These are phyloP conservation scores for Pollenia angustigena DNA, from an alignment of 2,888 invertebrate species.

Conservation along the genomic window DNA sequence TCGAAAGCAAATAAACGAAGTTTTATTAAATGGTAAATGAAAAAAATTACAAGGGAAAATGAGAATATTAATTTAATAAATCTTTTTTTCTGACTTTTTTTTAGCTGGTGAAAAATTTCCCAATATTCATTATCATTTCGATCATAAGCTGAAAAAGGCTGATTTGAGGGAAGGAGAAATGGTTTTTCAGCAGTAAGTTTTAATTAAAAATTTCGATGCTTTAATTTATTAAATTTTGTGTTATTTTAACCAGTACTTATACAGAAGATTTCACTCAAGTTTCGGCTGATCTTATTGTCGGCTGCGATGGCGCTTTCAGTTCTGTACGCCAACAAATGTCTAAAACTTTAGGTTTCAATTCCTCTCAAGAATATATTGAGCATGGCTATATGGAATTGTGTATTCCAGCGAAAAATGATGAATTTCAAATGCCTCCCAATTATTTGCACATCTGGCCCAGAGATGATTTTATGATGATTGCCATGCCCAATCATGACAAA, in stretches of 20 bases:
- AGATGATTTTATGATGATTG: constrained; percentile 98
- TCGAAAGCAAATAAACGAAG: constrained; percentile 93
- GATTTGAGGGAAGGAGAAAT: constrained; percentile 89
- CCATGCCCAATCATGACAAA: constrained; percentile 95
- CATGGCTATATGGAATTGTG: constrained; percentile 97
- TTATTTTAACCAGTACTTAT: constrained; percentile 83
- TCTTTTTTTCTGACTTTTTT: constrained; percentile 73
- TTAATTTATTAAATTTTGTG: not conserved
- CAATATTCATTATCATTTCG: constrained; percentile 91
- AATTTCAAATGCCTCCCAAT: constrained; percentile 93
- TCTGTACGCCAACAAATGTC: constrained; percentile 92
- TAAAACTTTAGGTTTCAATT: constrained; percentile 92
- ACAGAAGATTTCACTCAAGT: constrained; percentile 85
- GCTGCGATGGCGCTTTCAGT: constrained; percentile 98
- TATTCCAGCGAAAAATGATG: constrained; percentile 88
- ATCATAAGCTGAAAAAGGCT: constrained; percentile 91
- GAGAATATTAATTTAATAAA: too few relatives aligned
- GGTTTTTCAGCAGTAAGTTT: constrained; percentile 88
- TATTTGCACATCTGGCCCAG: constrained; percentile 99
- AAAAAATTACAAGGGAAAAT: not conserved
- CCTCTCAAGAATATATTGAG: constrained; percentile 95
- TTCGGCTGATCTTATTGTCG: constrained; percentile 92
- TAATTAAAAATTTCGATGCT: not conserved
- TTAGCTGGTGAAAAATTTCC: constrained; percentile 91
- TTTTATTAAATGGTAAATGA: constrained; percentile 89